Conservation (phyloP, 1,140 invertebrate species). For the Drosophila littoralis region DNA sequence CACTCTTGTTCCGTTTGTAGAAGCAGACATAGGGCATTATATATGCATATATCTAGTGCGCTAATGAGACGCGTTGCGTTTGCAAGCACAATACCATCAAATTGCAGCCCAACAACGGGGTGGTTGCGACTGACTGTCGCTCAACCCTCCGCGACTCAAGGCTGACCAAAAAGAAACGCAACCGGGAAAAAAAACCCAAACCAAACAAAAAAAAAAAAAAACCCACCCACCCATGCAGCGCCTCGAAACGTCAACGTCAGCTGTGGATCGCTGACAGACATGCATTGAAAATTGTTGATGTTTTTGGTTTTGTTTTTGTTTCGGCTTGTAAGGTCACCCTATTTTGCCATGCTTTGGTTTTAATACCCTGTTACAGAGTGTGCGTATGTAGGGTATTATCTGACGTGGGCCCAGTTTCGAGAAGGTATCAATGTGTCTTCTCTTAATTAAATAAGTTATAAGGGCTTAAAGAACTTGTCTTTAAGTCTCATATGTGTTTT, state of each 20-base stretch:
- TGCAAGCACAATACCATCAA: slow-evolving; percentile 12
- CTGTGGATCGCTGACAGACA: slow-evolving; percentile 22
- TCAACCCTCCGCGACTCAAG: slow-evolving; percentile 8
- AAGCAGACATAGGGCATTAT: slow-evolving; percentile 31
- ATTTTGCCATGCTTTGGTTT: slow-evolving; percentile 34
- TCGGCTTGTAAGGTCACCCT: slow-evolving; percentile 69
- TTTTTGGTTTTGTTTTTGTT: slow-evolving; percentile 29
- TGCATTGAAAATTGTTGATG: slow-evolving; percentile 13
- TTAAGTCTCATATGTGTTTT: background rate
- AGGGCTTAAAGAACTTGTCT: background rate
- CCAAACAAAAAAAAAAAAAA: no score
- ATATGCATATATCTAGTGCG: slow-evolving; percentile 71
- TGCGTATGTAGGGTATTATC: background rate
- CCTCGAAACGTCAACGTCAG: slow-evolving; percentile 18
- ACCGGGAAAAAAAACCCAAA: slow-evolving; percentile 4
- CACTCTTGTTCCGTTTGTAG: no score
- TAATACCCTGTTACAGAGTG: background rate
- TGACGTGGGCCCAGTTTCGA: background rate
- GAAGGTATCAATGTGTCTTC: background rate
- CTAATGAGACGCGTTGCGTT: slow-evolving; percentile 60
- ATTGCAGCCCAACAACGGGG: slow-evolving; percentile 22
- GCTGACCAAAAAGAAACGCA: slow-evolving; percentile 41
- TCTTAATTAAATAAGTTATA: no score
- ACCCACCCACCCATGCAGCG: slow-evolving; percentile 8
- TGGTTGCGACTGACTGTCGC: slow-evolving; percentile 12